Percentiles rank a stretch among this genome's conserved stretches.
Conservation (phyloP, 2,797 vertebrate species). For the Bothrops alternatus region DNA sequence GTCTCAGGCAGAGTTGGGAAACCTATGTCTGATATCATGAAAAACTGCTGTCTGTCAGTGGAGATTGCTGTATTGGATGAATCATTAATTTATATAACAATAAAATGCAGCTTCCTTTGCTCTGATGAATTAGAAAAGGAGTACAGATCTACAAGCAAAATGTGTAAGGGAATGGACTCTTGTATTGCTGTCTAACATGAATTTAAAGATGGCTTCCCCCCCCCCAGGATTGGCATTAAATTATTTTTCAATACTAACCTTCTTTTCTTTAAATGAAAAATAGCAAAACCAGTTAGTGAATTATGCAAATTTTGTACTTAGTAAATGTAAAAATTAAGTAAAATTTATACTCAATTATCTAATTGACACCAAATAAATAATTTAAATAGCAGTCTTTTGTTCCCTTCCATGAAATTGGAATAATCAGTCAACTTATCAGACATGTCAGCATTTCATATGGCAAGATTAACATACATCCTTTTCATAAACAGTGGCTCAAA, state of each 20-base stretch:
- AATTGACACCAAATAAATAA: background rate
- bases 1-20: background rate
- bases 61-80: background rate
- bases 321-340: background rate
- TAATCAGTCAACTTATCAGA: background rate
- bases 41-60: background rate
- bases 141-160: background rate
- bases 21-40: background rate
- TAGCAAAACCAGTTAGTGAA: background rate
- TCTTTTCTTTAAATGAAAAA: background rate
- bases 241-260: background rate
- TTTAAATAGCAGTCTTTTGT: background rate
- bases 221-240: background rate
- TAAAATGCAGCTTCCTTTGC: background rate
- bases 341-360: background rate
- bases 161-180: background rate
- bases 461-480: background rate
- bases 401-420: background rate
- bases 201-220: background rate
- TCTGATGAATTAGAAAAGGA: background rate
- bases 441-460: background rate
- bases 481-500: background rate
- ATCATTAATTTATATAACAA: background rate
- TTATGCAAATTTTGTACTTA: background rate
- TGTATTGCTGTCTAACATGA: background rate